A percentile compares a stretch with the other conserved stretches of the same genome.
These are phyloP conservation scores for Cotesia congregata DNA, from an alignment of 2,888 invertebrate species.

Conservation along the genomic window DNA sequence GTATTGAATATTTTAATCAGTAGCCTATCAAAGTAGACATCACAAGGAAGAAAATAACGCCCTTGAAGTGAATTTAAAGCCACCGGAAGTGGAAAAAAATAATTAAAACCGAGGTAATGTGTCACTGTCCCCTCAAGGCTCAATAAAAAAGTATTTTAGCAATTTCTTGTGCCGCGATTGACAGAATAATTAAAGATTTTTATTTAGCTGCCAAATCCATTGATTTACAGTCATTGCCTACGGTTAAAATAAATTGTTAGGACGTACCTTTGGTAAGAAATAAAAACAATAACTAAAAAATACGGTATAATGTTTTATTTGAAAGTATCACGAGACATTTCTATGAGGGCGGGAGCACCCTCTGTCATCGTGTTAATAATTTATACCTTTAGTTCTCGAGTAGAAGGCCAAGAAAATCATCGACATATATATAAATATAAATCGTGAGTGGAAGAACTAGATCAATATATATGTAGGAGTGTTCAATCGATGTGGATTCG, in stretches of 20 bases:
- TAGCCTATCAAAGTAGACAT: no score
- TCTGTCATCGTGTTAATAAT: slow-evolving; percentile 23
- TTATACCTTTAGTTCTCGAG: slow-evolving; percentile 20
- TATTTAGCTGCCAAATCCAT: slow-evolving; percentile 29
- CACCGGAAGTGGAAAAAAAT: no score
- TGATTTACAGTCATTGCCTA: slow-evolving; percentile 25
- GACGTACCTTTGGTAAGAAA: neutral
- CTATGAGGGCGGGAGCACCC: slow-evolving; percentile 29
- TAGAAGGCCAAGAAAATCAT: slow-evolving; percentile 17
- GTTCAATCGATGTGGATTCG: slow-evolving; percentile 1
- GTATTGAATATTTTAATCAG: no score
- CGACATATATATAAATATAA: neutral
- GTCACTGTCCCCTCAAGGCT: slow-evolving; percentile 4
- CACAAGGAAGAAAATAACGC: no score
- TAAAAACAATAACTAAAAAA: neutral
- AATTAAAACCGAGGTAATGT: neutral
- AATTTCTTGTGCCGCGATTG: slow-evolving; percentile 9
- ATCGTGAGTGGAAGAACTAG: slow-evolving; percentile 35
- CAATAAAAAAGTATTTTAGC: neutral
- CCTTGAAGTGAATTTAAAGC: no score
- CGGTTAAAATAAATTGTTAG: slow-evolving; percentile 27
- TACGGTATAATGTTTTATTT: slow-evolving; percentile 1
- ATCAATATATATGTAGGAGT: slow-evolving; percentile 37
- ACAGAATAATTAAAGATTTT: slow-evolving; percentile 33
- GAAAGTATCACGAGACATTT: slow-evolving; percentile 23